Conservation (phyloP, 2,797 vertebrate species). For the Myotis vivesi region DNA sequence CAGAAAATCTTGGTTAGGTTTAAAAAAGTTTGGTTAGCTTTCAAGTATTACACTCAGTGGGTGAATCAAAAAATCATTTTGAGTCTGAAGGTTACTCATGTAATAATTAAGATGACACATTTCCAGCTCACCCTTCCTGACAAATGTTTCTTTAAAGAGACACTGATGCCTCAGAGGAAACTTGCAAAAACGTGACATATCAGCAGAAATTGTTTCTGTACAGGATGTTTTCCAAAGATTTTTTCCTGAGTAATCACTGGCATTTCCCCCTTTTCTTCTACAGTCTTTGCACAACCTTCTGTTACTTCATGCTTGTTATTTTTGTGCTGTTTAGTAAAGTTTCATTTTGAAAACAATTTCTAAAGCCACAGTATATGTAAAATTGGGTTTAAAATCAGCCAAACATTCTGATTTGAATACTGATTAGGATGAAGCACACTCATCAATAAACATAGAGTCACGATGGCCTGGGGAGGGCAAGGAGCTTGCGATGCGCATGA, state of each 20-base stretch:
- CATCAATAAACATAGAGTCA: slow-evolving; percentile 72
- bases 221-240: slow-evolving; percentile 64
- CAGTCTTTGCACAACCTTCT: slow-evolving; percentile 65
- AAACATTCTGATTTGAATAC: slow-evolving; percentile 74
- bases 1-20: slow-evolving; percentile 65
- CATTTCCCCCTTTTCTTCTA: background rate
- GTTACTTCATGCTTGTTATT: slow-evolving; percentile 50
- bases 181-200: slow-evolving; percentile 64
- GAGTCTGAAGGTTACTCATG: slow-evolving; percentile 66
- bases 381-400: slow-evolving; percentile 67
- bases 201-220: slow-evolving; percentile 73
- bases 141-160: slow-evolving; percentile 76
- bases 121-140: slow-evolving; percentile 65
- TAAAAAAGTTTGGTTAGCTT: slow-evolving; percentile 60
- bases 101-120: slow-evolving; percentile 79
- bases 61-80: slow-evolving; percentile 71
- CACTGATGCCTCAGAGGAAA: slow-evolving; percentile 64
- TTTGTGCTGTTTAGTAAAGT: slow-evolving; percentile 62
- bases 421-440: slow-evolving; percentile 51
- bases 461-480: slow-evolving; percentile 59
- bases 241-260: slow-evolving; percentile 75
- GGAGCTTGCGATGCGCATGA: slow-evolving; percentile 34
- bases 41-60: slow-evolving; percentile 62
- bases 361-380: slow-evolving; percentile 58
- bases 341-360: slow-evolving; percentile 67